These are phyloP conservation scores for Oncorhynchus masou DNA, from an alignment of 2,113 vertebrate genomes.

Conservation along the genomic window DNA sequence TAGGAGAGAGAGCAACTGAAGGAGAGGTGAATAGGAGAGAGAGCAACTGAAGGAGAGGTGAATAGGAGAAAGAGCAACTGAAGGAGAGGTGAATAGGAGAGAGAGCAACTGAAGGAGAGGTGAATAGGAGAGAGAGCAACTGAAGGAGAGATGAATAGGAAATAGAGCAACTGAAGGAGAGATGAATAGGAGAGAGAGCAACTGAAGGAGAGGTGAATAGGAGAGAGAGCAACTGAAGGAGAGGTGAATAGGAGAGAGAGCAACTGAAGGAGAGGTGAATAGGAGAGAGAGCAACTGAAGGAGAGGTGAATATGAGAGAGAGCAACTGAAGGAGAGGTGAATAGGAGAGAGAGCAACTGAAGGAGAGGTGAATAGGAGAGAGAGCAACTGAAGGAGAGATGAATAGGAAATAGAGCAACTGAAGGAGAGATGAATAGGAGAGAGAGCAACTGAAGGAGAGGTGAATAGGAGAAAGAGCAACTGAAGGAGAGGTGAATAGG, in stretches of 20 bases:
- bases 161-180: background rate
- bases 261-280: too few species aligned
- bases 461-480: background rate
- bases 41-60: background rate
- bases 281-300: background rate
- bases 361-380: background rate
- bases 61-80: background rate
- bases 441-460: too few species aligned
- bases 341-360: background rate
- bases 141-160: too few species aligned
- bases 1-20: background rate
- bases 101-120: background rate
- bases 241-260: background rate
- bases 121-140: background rate
- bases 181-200: background rate
- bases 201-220: too few species aligned
- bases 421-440: background rate
- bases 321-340: too few species aligned
- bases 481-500: conserved; percentile 1
- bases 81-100: background rate
- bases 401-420: background rate
- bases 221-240: background rate
- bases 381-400: too few species aligned
- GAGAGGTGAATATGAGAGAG: background rate
- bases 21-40: background rate